Evolutionary conservation across 2,797 vertebrate genomes (phyloP), one percentile per base, ranked within the genome.

Genomic region (Geotrypetes seraphini): DNA sequence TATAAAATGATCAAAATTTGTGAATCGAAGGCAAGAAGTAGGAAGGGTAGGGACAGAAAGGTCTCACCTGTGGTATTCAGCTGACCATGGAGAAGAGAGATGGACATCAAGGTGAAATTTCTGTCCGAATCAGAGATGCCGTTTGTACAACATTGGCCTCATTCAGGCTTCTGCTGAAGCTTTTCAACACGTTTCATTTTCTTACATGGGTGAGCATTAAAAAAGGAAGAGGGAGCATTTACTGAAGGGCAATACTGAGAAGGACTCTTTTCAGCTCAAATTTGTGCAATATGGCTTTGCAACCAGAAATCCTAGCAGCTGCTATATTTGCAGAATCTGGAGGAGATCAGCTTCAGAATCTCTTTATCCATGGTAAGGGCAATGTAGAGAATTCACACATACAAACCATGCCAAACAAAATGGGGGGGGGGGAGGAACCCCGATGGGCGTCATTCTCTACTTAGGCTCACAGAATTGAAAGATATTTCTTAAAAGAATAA

Each of bases 261-360:
- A 57, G 60, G 60, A 64, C 68, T 66, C 64, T 65, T n/a, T 67
- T 68, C 69, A 63, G 51, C 49, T 60, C 53, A 1, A 0, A 69
- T 69, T 57, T 55, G 50, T 57, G 48, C 55, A 71, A 71, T 54
- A 67, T 60, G 51, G 39, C 56, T 56, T 58, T 45, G 52, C 50
- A 60, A 56, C 52, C 55, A 63, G 37, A 46, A 53, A 42, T 30
- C 37, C 60, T 5, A 53, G 64, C 63, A 65, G 59, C 62, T 71
- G 64, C 68, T 65, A 58, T 2, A 1, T 36, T 7, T 25, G 8
- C 30, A 8, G 16, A 17, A 31, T 6, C n/a, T n/a, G n/a, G n/a
- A n/a, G n/a, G n/a, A n/a, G n/a, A n/a, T n/a, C n/a, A 10, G 10
- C 12, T 25, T 17, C 7, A 19, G 15, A 7, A 30, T 11, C 16